Percentiles rank a stretch among this genome's conserved stretches.
phyloP scores from a whole-genome alignment of 1,140 invertebrate species.

The Dufourea novaeangliae region DNA sequence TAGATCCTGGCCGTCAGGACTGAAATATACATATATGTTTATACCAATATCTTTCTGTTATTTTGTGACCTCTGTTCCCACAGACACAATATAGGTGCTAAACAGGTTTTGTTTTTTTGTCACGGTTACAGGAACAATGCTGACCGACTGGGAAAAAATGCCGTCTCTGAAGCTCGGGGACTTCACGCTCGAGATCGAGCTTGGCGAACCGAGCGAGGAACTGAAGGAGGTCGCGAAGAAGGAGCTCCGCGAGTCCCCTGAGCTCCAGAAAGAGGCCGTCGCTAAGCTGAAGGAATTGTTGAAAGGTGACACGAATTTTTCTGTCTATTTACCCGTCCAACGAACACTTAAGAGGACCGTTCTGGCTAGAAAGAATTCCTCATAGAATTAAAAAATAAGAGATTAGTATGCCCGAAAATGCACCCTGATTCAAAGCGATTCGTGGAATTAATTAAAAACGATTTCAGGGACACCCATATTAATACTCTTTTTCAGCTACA shows the following conservation, averaged over 20 bases:
- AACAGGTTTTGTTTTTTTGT: neutral
- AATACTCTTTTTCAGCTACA: too few species aligned
- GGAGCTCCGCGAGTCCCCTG: slow-evolving; percentile 88
- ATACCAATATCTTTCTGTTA: neutral
- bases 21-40: too few species aligned
- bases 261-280: slow-evolving; percentile 84
- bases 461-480: too few species aligned
- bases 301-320: too few species aligned
- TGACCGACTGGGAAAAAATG: slow-evolving; percentile 85
- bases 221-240: slow-evolving; percentile 87
- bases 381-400: too few species aligned
- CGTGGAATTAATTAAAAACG: too few species aligned
- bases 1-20: too few species aligned
- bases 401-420: too few species aligned
- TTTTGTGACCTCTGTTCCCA: neutral
- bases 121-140: slow-evolving; percentile 83
- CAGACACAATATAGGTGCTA: neutral
- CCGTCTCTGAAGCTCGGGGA: slow-evolving; percentile 87
- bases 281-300: slow-evolving; percentile 85
- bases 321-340: too few species aligned
- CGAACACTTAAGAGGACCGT: too few species aligned
- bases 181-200: slow-evolving; percentile 86
- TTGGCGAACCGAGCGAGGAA: slow-evolving; percentile 84
- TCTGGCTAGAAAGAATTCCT: too few species aligned
- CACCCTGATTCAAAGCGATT: too few species aligned